phyloP scores from a whole-genome alignment of 2,888 invertebrate species.

The Stenurella melanura region DNA sequence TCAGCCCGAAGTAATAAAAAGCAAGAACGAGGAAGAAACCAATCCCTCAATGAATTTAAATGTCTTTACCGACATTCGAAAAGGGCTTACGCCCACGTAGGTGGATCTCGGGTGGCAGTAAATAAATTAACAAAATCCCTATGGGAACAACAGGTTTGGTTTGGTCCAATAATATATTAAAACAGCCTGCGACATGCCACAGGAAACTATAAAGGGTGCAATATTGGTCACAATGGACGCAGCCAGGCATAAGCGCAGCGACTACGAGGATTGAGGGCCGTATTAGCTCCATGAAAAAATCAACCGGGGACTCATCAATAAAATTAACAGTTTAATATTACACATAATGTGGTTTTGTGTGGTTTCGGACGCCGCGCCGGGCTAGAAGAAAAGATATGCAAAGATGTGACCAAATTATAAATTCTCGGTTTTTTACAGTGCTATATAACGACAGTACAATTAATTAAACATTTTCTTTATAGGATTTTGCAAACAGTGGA shows the following conservation, averaged over 20 bases:
- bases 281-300: background rate
- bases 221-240: background rate
- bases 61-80: conserved; percentile 26
- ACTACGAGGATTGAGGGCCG: conserved; percentile 5
- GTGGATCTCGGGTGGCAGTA: conserved; percentile 19
- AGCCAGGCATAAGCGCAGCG: background rate
- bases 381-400: too few relatives aligned
- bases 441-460: too few relatives aligned
- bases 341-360: background rate
- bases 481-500: too few relatives aligned
- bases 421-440: too few relatives aligned
- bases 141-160: conserved; percentile 37
- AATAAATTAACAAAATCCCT: conserved; percentile 37
- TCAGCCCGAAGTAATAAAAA: background rate
- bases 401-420: too few relatives aligned
- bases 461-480: too few relatives aligned
- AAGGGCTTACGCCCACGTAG: conserved; percentile 15
- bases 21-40: background rate
- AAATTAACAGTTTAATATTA: background rate
- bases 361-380: background rate
- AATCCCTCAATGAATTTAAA: conserved; percentile 31
- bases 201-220: conserved; percentile 15
- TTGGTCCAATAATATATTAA: conserved; percentile 38
- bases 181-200: conserved; percentile 36
- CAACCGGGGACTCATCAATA: conserved; percentile 1